Evolutionary conservation across 2,113 vertebrate genomes (phyloP).

Genomic region (Pseudorhombus dupliciocellatus): DNA sequence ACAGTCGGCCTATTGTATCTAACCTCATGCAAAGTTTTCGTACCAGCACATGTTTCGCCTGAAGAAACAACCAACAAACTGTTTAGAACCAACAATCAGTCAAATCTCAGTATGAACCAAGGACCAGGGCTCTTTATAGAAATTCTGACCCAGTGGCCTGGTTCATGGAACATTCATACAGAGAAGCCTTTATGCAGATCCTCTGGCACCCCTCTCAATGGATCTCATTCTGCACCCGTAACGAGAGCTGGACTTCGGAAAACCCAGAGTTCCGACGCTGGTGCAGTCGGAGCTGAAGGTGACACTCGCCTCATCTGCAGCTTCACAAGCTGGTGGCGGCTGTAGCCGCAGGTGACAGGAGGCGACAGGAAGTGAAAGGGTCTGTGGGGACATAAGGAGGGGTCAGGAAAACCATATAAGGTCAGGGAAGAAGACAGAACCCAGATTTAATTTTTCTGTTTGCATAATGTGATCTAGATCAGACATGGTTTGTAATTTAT

Average conservation of each 20-base stretch:
- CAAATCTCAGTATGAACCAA: constrained; percentile 21
- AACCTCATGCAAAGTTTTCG: constrained; percentile 56
- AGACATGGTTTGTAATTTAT: not conserved
- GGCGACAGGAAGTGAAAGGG: constrained; percentile 14
- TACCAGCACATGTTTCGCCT: constrained; percentile 56
- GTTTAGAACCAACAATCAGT: constrained; percentile 49
- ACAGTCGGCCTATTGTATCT: constrained; percentile 63
- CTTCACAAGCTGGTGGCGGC: constrained; percentile 30
- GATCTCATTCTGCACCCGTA: constrained; percentile 40
- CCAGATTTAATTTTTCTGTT: too few relatives aligned
- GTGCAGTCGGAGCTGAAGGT: constrained; percentile 23
- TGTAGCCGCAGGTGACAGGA: constrained; percentile 33
- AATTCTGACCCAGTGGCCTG: constrained; percentile 44
- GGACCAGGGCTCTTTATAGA: constrained; percentile 34
- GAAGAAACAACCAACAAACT: constrained; percentile 58
- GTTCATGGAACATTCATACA: constrained; percentile 26
- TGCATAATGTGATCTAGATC: not conserved
- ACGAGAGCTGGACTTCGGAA: constrained; percentile 43
- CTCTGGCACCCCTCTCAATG: constrained; percentile 35
- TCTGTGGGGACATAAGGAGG: constrained; percentile 1
- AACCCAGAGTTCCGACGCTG: constrained; percentile 23
- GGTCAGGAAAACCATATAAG: not conserved
- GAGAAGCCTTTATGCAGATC: constrained; percentile 50
- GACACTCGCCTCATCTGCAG: constrained; percentile 13
- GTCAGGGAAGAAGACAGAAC: not conserved